phyloP scores from a whole-genome alignment of 2,888 invertebrate genomes.

The Baronia brevicornis region DNA sequence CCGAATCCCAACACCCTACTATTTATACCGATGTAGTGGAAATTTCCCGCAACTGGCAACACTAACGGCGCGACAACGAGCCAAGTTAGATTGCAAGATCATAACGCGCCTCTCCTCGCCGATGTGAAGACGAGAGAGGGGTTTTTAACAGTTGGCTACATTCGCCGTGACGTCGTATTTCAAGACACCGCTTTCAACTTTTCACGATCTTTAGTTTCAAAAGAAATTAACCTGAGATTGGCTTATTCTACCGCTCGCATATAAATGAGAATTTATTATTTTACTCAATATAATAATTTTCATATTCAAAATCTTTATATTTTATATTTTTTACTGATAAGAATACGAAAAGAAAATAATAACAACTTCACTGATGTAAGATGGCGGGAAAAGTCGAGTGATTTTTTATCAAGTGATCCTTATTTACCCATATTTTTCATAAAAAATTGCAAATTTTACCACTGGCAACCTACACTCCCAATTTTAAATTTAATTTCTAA shows the following conservation, averaged over 20 bases:
- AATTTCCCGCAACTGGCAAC: slow-evolving; percentile 34
- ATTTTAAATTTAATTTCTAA: too few relatives aligned
- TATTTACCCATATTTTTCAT: too few relatives aligned
- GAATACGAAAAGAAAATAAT: too few relatives aligned
- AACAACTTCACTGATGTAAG: too few relatives aligned
- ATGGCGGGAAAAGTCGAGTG: too few relatives aligned
- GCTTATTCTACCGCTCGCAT: slow-evolving; percentile 2
- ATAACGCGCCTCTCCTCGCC: slow-evolving; percentile 34
- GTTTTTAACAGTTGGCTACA: slow-evolving; percentile 23
- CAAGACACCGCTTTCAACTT: slow-evolving; percentile 9
- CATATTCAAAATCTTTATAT: too few relatives aligned
- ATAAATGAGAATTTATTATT: too few relatives aligned
- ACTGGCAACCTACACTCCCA: too few relatives aligned
- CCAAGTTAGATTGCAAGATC: slow-evolving; percentile 58
- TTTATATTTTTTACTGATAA: too few relatives aligned
- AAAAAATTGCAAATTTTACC: too few relatives aligned
- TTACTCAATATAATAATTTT: too few relatives aligned
- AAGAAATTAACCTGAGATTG: background rate
- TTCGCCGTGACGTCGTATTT: slow-evolving; percentile 13
- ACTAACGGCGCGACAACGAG: slow-evolving; percentile 54
- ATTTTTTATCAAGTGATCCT: too few relatives aligned
- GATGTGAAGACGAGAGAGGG: slow-evolving; percentile 24
- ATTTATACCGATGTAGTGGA: slow-evolving; percentile 37
- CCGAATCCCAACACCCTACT: slow-evolving; percentile 21
- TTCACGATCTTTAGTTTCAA: slow-evolving; percentile 5